A percentile compares a stretch with the other conserved stretches of the same genome.
phyloP scores from a whole-genome alignment of 2,797 vertebrate species.

The Luscinia megarhynchos region DNA sequence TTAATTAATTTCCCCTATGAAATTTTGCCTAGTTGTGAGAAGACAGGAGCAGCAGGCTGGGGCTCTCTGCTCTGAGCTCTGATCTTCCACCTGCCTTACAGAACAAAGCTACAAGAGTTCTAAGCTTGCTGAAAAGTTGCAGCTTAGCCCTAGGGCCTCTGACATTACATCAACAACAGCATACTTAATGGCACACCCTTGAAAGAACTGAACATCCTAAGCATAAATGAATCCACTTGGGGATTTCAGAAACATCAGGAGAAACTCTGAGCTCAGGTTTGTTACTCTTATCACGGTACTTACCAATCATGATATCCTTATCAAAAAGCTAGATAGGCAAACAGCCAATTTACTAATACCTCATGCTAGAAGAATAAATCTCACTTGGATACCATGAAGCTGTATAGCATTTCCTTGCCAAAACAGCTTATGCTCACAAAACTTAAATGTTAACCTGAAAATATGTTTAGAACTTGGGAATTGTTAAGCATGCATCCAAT shows the following conservation, averaged over 20 bases:
- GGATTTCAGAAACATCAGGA: not conserved
- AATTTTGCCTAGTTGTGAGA: not conserved
- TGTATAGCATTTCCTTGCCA: not conserved
- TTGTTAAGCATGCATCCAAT: not conserved
- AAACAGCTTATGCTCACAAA: not conserved
- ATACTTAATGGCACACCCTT: not conserved
- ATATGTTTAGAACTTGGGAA: not conserved
- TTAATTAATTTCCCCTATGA: not conserved
- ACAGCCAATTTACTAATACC: not conserved
- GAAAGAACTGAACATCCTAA: not conserved
- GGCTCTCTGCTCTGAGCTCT: not conserved
- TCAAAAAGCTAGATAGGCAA: not conserved
- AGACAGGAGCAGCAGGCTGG: not conserved
- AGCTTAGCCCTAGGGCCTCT: not conserved
- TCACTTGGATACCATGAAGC: not conserved
- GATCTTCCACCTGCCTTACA: not conserved
- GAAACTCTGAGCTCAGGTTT: not conserved
- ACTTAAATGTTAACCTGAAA: not conserved
- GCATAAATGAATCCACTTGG: not conserved
- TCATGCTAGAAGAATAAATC: not conserved
- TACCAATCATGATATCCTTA: not conserved
- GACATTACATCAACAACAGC: not conserved
- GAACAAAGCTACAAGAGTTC: not conserved
- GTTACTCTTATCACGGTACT: not conserved
- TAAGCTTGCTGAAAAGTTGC: not conserved